Evolutionary conservation across 2,797 vertebrate genomes (phyloP).

Genomic region (Triplophysa yarkandensis): DNA sequence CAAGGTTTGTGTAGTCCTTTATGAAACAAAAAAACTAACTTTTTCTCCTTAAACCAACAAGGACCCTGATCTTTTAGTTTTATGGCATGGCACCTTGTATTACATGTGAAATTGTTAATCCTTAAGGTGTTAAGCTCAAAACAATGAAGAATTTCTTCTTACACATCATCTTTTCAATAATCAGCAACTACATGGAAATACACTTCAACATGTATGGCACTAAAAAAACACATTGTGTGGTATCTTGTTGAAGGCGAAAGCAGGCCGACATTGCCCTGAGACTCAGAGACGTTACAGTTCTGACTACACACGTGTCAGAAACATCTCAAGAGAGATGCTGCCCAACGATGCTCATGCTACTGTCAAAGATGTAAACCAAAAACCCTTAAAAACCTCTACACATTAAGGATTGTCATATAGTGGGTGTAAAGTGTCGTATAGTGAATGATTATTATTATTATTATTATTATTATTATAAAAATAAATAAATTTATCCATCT

Average conservation of each 20-base stretch:
- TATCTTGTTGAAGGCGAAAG: slow-evolving; percentile 39
- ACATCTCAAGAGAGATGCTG: slow-evolving; percentile 54
- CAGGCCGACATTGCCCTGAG: slow-evolving; percentile 47
- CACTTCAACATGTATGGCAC: slow-evolving; percentile 48
- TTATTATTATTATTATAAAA: too few relatives aligned
- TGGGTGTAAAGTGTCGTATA: too few relatives aligned
- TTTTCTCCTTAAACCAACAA: slow-evolving; percentile 31
- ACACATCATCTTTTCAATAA: slow-evolving; percentile 52
- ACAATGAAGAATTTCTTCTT: slow-evolving; percentile 12
- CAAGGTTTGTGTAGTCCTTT: slow-evolving; percentile 41
- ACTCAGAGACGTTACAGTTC: slow-evolving; percentile 54
- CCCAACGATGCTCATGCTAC: slow-evolving; percentile 41
- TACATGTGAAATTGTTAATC: slow-evolving; percentile 38
- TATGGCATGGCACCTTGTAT: slow-evolving; percentile 29
- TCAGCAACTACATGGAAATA: slow-evolving; percentile 51
- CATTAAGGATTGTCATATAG: too few relatives aligned
- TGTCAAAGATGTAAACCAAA: slow-evolving; percentile 13
- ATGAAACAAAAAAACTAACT: slow-evolving; percentile 40
- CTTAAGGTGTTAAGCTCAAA: background rate
- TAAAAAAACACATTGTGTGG: slow-evolving; percentile 56
- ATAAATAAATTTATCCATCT: too few relatives aligned
- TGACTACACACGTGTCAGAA: slow-evolving; percentile 53
- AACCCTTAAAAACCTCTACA: background rate
- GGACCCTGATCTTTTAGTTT: slow-evolving; percentile 36
- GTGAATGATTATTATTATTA: too few relatives aligned